Conservation (phyloP, 2,113 vertebrate genomes). For the Percopsis transmontana region DNA sequence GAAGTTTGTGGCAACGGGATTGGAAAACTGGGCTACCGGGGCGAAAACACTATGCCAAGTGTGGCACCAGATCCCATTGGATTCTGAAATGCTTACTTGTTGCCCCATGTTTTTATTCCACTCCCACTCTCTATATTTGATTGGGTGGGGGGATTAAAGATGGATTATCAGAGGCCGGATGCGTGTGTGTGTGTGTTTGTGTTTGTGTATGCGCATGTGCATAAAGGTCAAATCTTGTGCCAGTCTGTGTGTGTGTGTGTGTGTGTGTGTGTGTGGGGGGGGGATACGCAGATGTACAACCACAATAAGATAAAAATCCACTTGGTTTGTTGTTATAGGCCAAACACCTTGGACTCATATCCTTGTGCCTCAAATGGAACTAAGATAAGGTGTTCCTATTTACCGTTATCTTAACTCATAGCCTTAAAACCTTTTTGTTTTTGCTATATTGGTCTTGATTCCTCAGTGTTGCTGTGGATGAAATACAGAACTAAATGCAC, state of each 20-base stretch:
- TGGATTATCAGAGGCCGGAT: slow-evolving; percentile 51
- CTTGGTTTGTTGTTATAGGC: slow-evolving; percentile 15
- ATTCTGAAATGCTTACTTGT: slow-evolving; percentile 39
- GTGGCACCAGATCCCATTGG: slow-evolving; percentile 40
- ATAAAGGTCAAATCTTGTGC: too few species aligned
- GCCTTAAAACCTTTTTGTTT: not conserved
- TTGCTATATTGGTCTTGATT: too few species aligned
- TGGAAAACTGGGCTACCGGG: not conserved
- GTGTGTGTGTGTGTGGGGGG: slow-evolving; percentile 14
- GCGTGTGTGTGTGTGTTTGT: slow-evolving; percentile 12
- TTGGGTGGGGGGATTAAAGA: slow-evolving; percentile 55
- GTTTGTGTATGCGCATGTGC: slow-evolving; percentile 7
- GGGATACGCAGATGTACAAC: slow-evolving; percentile 9
- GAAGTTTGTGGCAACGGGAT: slow-evolving; percentile 11
- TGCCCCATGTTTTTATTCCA: slow-evolving; percentile 45
- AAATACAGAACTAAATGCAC: not conserved
- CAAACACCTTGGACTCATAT: not conserved
- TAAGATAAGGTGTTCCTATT: not conserved
- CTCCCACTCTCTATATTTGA: slow-evolving; percentile 47
- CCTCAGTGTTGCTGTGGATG: too few species aligned
- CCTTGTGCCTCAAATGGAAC: not conserved
- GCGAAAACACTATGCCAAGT: slow-evolving; percentile 7
- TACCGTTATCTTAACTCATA: not conserved
- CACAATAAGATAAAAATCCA: slow-evolving; percentile 55
- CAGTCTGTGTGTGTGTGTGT: slow-evolving; percentile 10